Base-by-base conservation (phyloP, 2,797 vertebrate species). In the Typhlichthys subterraneus region DNA sequence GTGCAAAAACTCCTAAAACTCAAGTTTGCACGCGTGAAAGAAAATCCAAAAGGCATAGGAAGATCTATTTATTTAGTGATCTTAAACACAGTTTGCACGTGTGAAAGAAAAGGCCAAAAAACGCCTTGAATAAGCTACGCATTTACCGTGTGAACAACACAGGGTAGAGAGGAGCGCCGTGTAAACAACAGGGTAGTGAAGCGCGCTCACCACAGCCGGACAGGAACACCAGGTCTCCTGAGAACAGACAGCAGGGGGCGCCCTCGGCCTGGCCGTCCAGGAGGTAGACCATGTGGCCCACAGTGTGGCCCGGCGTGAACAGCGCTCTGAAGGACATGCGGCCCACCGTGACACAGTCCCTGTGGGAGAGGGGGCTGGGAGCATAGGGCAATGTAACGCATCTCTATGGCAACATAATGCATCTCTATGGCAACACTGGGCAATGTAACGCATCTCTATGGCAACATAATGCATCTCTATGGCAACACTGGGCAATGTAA, bases 221-320 rank as follows among this genome's bases (percentile, higher is more conserved):
- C 2, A 99, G 94, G 86, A 99, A 99, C 50, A 99, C 94, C 61
- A 99, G 93, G 81, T 99, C 98, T 38, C 98, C 98, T 0, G 97
- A 99, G 86, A 99, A 99, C 65, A 99, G 94, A 80, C 95, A 97
- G 61, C 91, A 90, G n/a, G 97, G 95, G 12, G 89, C 87, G 0
- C 92, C 92, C 0, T 94, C 90, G 0, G 83, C 82, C 15, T 70
- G 86, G 38, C 96, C 95, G 0, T 98, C 96, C 82, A 99, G 91
- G 67, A 98, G 90, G 54, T 97, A 99, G 76, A 96, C 95, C 93
- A 95, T 94, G 87, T 99, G 97, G 17, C 97, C 98, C 79, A 97
- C 94, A 0, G 97, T 99, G 89, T 99, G 98, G 48, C 98, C 97
- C 0, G 98, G 97, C 0, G 97, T 99, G 65, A 94, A 94, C 7